Evolutionary conservation across 2,888 invertebrate species (phyloP).

Genomic region (Homarus gammarus): DNA sequence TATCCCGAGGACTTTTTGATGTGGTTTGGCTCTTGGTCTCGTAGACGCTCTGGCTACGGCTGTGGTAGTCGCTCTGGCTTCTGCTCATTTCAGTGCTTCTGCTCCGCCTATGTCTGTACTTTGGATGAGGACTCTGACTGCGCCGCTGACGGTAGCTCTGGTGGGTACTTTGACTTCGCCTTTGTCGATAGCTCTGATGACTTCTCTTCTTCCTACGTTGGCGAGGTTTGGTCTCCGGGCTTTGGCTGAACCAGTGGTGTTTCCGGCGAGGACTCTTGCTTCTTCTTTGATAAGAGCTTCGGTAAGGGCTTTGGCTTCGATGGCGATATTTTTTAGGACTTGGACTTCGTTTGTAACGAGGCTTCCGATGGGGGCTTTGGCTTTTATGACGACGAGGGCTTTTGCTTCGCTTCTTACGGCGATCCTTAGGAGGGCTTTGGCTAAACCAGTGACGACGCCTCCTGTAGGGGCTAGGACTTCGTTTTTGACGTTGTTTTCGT

Average conservation of each 20-base stretch:
- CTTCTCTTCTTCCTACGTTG: background rate
- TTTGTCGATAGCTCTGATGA: conserved; percentile 24
- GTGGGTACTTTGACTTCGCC: conserved; percentile 35
- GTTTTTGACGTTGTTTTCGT: background rate
- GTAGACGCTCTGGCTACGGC: conserved; percentile 19
- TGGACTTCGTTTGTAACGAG: background rate
- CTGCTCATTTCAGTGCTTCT: conserved; percentile 41
- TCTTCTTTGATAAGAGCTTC: conserved; percentile 6
- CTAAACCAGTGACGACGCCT: conserved; percentile 34
- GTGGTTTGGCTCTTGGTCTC: background rate
- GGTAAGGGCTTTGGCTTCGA: conserved; percentile 13
- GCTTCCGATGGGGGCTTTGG: conserved; percentile 26
- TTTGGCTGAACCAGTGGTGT: conserved; percentile 35
- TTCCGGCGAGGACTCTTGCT: conserved; percentile 21
- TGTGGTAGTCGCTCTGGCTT: conserved; percentile 39
- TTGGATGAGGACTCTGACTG: conserved; percentile 35
- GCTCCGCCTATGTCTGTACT: conserved; percentile 22
- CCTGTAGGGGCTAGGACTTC: background rate
- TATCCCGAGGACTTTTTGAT: background rate
- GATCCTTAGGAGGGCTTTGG: conserved; percentile 21
- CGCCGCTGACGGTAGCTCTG: conserved; percentile 29
- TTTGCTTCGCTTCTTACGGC: conserved; percentile 1
- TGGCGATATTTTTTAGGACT: background rate
- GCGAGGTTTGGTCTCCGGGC: background rate
- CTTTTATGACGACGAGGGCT: conserved; percentile 34